Percentiles rank a stretch among this genome's conserved stretches.
phyloP scores from a whole-genome alignment of 2,888 invertebrate species.

The Acanthoscelides obtectus region DNA sequence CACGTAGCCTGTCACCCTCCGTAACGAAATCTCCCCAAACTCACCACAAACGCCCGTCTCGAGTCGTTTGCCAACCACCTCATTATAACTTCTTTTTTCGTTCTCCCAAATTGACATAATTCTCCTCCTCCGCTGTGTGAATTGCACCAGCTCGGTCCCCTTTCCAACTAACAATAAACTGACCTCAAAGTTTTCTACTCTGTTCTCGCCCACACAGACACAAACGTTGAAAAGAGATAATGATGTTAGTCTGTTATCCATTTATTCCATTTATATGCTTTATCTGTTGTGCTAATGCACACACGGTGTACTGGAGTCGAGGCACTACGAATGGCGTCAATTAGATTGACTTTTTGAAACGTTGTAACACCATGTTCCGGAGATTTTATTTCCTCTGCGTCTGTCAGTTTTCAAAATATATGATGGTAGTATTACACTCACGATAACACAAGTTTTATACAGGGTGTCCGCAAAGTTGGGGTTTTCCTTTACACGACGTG shows the following conservation, averaged over 20 bases:
- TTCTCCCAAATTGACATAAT: background rate
- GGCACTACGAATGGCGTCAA: too few relatives aligned
- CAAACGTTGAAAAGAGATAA: background rate
- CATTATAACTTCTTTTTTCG: background rate
- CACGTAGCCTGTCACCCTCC: background rate
- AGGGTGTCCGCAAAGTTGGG: too few relatives aligned
- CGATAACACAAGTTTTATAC: too few relatives aligned
- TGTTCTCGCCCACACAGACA: background rate
- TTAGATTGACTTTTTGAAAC: too few relatives aligned
- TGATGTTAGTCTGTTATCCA: background rate
- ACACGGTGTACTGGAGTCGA: too few relatives aligned
- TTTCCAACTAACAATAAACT: background rate
- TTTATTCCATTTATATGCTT: background rate
- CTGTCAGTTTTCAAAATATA: too few relatives aligned
- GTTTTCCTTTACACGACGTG: too few relatives aligned
- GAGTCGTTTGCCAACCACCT: background rate
- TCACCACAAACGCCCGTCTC: background rate
- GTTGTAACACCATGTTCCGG: too few relatives aligned
- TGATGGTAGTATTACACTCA: too few relatives aligned
- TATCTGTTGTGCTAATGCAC: too few relatives aligned
- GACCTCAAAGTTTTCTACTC: background rate
- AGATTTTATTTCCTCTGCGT: too few relatives aligned
- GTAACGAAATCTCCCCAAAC: background rate
- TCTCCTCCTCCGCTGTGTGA: background rate
- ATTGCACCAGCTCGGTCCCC: background rate